Evolutionary conservation across 2,888 invertebrate genomes (phyloP), one percentile per base, ranked within the genome.

Genomic region (Netelia virgata): DNA sequence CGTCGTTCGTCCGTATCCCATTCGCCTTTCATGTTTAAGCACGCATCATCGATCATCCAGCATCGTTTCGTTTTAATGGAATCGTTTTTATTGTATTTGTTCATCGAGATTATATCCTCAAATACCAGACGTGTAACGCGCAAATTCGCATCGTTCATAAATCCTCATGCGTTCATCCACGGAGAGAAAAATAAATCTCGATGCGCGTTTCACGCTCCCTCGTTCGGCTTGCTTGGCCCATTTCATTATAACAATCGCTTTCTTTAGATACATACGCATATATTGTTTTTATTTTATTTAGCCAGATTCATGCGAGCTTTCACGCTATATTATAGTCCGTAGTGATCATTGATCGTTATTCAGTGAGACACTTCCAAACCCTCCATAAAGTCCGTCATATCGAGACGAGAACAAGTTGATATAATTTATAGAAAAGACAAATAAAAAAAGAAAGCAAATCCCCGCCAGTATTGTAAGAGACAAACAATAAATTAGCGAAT

Each of bases 201-300:
- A 64, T 43, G 66, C 70, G 70, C 74, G 77, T 73, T 61, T 66
- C 82, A 84, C 78, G 87, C 86, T 89, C 86, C 86, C 85, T 73
- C 82, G 87, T 90, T 90, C 90, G 89, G 91, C 92, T 92, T 92
- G 87, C 89, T 91, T 92, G 89, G 91, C 93, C 92, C 92, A 36
- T 89, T 90, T 91, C 90, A 90, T 89, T 90, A 36, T 90, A 88
- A 88, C 90, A 89, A 73, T 76, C 88, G 92, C 92, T 92, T 92
- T 86, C 86, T 89, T 57, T 91, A 90, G 88, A 88, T 84, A 36
- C 23, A 41, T 55, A 55, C 53, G 20, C 43, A 18, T 74, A 79
- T 59, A 55, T 68, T 72, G 68, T 57, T 73, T 81, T 82, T 75
- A 81, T 87, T 91, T 89, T 61, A 64, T 63, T 79, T 72, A 72